phyloP scores from a whole-genome alignment of 64 coral and sea anemone species.

The Acropora tenuis region DNA sequence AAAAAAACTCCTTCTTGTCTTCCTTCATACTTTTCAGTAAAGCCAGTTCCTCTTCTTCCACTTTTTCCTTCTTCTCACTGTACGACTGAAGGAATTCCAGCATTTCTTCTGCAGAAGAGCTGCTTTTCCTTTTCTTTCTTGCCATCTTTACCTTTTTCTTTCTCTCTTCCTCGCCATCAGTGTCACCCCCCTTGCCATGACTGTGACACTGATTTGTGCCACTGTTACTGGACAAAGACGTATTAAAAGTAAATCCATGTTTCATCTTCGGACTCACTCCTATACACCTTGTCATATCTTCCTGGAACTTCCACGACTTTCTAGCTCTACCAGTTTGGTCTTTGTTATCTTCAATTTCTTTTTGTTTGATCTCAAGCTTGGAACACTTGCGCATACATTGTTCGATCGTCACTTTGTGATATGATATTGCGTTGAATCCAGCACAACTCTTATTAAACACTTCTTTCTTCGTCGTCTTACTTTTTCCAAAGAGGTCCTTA shows the following conservation, averaged over 20 bases:
- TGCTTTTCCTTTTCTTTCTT: conserved; percentile 61
- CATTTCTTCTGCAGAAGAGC: conserved; percentile 46
- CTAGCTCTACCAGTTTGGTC: not conserved
- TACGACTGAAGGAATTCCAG: conserved; percentile 31
- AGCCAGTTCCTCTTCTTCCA: conserved; percentile 37
- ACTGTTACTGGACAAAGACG: not conserved
- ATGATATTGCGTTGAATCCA: not conserved
- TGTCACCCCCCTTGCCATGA: not conserved
- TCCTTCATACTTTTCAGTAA: conserved; percentile 37
- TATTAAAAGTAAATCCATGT: conserved; percentile 20
- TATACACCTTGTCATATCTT: conserved; percentile 4
- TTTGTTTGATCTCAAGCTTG: conserved; percentile 13
- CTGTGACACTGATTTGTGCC: not conserved
- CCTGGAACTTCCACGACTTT: conserved; percentile 30
- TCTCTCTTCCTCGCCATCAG: not conserved
- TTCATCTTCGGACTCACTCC: not conserved
- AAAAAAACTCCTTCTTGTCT: conserved; percentile 6
- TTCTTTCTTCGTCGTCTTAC: conserved; percentile 15
- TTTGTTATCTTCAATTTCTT: conserved; percentile 38
- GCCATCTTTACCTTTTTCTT: not conserved
- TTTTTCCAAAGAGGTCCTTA: conserved; percentile 15
- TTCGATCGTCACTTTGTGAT: not conserved
- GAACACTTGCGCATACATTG: conserved; percentile 30
- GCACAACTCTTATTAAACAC: conserved; percentile 29
- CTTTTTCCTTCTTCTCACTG: conserved; percentile 32